A percentile compares a stretch with the other conserved stretches of the same genome.
phyloP scores from a whole-genome alignment of 1,140 invertebrate species.

The Tribolium madens region DNA sequence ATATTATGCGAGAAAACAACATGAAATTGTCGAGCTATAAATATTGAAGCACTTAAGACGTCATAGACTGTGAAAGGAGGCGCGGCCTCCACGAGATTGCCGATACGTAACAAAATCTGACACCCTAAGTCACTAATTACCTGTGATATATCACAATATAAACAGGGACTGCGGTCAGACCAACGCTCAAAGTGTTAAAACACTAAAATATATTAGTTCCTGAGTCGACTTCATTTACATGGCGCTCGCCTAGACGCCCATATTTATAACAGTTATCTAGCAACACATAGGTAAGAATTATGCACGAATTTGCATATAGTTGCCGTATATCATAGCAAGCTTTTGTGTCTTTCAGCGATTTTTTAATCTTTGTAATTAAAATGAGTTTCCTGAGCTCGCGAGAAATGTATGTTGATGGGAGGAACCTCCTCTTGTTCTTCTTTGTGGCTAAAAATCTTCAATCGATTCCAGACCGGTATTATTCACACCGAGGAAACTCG shows the following conservation, averaged over 20 bases:
- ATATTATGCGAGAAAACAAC: constrained; percentile 32
- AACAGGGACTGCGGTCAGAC: constrained; percentile 60
- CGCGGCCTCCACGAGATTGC: constrained; percentile 52
- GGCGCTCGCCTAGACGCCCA: constrained; percentile 54
- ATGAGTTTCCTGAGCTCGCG: constrained; percentile 60
- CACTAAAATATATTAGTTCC: constrained; percentile 64
- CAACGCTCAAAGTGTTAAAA: constrained; percentile 62
- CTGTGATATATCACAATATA: constrained; percentile 64
- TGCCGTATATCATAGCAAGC: constrained; percentile 56
- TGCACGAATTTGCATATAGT: constrained; percentile 59
- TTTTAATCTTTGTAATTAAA: constrained; percentile 64
- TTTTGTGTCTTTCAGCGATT: constrained; percentile 62
- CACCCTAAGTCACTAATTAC: constrained; percentile 63
- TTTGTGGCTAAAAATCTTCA: constrained; percentile 50
- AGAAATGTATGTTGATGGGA: constrained; percentile 48
- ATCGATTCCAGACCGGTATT: constrained; percentile 43
- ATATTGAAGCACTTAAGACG: constrained; percentile 60
- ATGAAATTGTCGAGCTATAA: constrained; percentile 60
- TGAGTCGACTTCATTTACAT: constrained; percentile 62
- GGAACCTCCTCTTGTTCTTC: constrained; percentile 35
- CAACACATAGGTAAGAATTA: constrained; percentile 61
- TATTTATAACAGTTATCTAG: constrained; percentile 62
- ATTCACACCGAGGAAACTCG: constrained; percentile 50
- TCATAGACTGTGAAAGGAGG: constrained; percentile 56
- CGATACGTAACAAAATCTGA: constrained; percentile 62